phyloP scores from a whole-genome alignment of 2,797 vertebrate species.

The Mormyrus hasselquistii region DNA sequence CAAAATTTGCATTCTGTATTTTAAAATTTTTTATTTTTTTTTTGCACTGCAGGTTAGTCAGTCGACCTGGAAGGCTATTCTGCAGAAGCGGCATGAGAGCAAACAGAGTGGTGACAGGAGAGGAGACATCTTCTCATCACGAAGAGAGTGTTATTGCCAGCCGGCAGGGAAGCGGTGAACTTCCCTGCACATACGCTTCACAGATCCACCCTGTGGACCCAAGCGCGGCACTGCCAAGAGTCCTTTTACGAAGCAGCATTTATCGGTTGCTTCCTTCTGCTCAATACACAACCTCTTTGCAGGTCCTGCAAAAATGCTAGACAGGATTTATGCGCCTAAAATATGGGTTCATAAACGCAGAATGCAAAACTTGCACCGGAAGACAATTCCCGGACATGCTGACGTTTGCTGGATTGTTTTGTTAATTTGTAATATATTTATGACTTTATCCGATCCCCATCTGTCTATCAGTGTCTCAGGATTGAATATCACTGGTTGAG shows the following conservation, averaged over 20 bases:
- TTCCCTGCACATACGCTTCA: constrained; percentile 15
- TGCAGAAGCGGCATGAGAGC: not conserved
- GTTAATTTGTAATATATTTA: not conserved
- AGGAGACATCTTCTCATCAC: constrained; percentile 56
- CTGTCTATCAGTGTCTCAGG: not conserved
- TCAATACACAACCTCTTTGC: constrained; percentile 35
- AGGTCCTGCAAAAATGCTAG: not conserved
- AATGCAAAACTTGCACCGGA: not conserved
- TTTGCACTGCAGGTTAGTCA: not conserved
- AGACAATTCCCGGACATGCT: not conserved
- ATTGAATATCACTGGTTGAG: not conserved
- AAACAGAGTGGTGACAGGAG: not conserved
- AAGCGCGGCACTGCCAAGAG: constrained; percentile 72
- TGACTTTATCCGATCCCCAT: not conserved
- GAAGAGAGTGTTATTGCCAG: constrained; percentile 45
- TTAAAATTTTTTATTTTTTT: not conserved
- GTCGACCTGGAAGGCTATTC: not conserved
- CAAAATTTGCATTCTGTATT: not conserved
- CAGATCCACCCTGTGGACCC: constrained; percentile 35
- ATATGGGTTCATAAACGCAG: not conserved
- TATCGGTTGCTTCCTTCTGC: constrained; percentile 74
- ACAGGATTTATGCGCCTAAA: not conserved
- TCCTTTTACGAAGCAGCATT: constrained; percentile 70
- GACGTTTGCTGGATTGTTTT: not conserved
- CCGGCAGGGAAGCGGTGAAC: constrained; percentile 39